A percentile compares a stretch with the other conserved stretches of the same genome.
phyloP scores from a whole-genome alignment of 1,140 invertebrate genomes.

The Octopus bimaculoides region DNA sequence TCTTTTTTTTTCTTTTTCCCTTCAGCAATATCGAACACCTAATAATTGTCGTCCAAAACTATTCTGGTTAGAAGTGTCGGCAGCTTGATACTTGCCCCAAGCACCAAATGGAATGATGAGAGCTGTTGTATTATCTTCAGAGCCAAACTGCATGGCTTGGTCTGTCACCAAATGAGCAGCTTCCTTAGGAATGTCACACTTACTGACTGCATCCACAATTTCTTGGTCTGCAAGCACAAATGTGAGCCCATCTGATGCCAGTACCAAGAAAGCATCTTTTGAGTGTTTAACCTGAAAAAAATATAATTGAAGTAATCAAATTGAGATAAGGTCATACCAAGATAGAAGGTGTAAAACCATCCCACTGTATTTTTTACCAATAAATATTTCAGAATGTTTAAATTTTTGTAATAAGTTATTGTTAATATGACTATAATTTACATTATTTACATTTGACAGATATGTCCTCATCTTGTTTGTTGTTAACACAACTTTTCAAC shows the following conservation, averaged over 20 bases:
- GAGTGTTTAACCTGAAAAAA: slow-evolving; percentile 60
- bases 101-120: slow-evolving; percentile 63
- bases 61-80: slow-evolving; percentile 34
- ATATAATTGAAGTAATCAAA: not conserved
- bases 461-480: too few relatives aligned
- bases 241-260: slow-evolving; percentile 63
- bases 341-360: too few relatives aligned
- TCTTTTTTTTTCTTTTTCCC: not conserved
- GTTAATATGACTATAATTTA: too few relatives aligned
- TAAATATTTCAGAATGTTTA: too few relatives aligned
- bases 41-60: slow-evolving; percentile 47
- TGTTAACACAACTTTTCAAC: too few relatives aligned
- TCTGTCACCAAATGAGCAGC: slow-evolving; percentile 61
- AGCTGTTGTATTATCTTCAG: slow-evolving; percentile 63
- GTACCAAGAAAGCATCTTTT: slow-evolving; percentile 61
- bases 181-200: slow-evolving; percentile 57
- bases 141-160: slow-evolving; percentile 61
- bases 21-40: slow-evolving; percentile 25
- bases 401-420: too few relatives aligned
- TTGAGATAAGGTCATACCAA: too few relatives aligned
- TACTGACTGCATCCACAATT: slow-evolving; percentile 59
- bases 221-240: slow-evolving; percentile 62
- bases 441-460: too few relatives aligned
- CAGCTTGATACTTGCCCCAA: slow-evolving; percentile 60
- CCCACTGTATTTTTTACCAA: too few relatives aligned